Evolutionary conservation across 2,888 invertebrate species (phyloP).

Genomic region (Dione juno): DNA sequence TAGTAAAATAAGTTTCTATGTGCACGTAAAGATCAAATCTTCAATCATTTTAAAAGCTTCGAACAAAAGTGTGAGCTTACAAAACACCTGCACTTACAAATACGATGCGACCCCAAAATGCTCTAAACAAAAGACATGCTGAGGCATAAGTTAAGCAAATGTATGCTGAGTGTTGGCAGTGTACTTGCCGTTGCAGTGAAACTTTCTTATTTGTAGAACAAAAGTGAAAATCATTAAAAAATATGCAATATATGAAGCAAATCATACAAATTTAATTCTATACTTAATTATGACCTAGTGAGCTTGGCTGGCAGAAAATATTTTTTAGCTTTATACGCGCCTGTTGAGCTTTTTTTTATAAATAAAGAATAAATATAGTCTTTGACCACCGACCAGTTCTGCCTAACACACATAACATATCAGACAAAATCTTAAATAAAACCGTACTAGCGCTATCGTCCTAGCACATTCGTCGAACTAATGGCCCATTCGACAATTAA

Average conservation of each 20-base stretch:
- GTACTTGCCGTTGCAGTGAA: neutral
- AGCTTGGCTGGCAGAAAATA: too few relatives aligned
- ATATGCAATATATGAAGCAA: neutral
- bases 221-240: neutral
- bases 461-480: conserved; percentile 26
- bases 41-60: conserved; percentile 42
- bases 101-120: conserved; percentile 25
- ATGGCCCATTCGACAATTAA: conserved; percentile 37
- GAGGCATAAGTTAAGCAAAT: conserved; percentile 22
- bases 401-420: neutral
- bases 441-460: conserved; percentile 2
- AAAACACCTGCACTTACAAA: conserved; percentile 32
- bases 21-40: conserved; percentile 1
- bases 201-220: conserved; percentile 3
- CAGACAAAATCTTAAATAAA: neutral
- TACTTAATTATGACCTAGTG: too few relatives aligned
- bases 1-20: neutral
- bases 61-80: conserved; percentile 27
- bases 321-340: too few relatives aligned
- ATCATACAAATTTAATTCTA: neutral
- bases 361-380: too few relatives aligned
- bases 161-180: conserved; percentile 1
- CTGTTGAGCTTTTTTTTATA: too few relatives aligned
- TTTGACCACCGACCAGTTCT: too few relatives aligned
- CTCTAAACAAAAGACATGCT: conserved; percentile 18